phyloP scores from a whole-genome alignment of 2,888 invertebrate species.

The Ormyrus nitidulus region DNA sequence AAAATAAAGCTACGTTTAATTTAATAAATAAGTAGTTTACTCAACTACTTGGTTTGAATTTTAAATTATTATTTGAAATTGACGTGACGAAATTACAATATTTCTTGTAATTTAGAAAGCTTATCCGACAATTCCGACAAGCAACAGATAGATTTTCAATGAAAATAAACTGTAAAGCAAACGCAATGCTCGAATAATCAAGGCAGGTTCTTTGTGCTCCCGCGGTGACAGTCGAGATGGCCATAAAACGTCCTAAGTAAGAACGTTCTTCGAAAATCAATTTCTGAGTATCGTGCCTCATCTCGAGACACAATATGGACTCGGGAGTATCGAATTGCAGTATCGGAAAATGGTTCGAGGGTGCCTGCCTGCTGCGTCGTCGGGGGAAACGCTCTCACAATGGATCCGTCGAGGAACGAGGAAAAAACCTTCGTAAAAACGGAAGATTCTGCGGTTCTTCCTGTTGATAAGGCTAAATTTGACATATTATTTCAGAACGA shows the following conservation, averaged over 20 bases:
- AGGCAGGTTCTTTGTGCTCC: not conserved
- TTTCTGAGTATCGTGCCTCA: constrained; percentile 33
- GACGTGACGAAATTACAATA: too few relatives aligned
- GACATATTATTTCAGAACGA: constrained; percentile 24
- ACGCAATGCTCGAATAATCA: too few relatives aligned
- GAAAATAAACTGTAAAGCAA: too few relatives aligned
- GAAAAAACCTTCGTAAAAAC: not conserved
- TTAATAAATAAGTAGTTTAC: too few relatives aligned
- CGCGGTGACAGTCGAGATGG: constrained; percentile 20
- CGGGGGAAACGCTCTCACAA: not conserved
- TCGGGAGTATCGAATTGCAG: constrained; percentile 42
- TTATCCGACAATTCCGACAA: too few relatives aligned
- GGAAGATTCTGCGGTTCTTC: not conserved
- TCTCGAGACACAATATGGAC: constrained; percentile 30
- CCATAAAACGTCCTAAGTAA: constrained; percentile 30
- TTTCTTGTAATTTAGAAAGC: too few relatives aligned
- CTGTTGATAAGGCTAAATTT: constrained; percentile 29
- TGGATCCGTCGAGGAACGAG: not conserved
- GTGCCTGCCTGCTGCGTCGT: not conserved
- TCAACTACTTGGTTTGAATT: too few relatives aligned
- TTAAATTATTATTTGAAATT: too few relatives aligned
- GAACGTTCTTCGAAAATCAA: constrained; percentile 40
- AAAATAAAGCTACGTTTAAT: too few relatives aligned
- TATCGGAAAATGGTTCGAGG: constrained; percentile 43
- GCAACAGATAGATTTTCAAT: too few relatives aligned